These are phyloP conservation scores for Crenuchus spilurus DNA, from an alignment of 2,797 vertebrate genomes.

Conservation along the genomic window DNA sequence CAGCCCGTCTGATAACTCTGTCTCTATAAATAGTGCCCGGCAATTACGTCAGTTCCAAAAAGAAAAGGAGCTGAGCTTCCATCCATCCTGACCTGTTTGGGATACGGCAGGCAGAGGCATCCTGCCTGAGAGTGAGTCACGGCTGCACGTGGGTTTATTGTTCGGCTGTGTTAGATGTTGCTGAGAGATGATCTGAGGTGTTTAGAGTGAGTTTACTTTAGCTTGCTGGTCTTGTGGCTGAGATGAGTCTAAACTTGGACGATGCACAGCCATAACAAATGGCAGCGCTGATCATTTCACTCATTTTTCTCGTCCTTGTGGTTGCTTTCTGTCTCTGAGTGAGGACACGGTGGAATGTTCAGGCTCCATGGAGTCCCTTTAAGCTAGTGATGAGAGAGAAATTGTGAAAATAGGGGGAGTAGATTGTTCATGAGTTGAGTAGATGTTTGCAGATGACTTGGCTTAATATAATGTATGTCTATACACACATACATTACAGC, in stretches of 20 bases:
- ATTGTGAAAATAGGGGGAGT: background rate
- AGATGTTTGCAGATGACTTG: no score
- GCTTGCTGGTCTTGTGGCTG: background rate
- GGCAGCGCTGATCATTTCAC: background rate
- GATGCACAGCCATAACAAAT: constrained; percentile 1
- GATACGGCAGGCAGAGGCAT: constrained; percentile 22
- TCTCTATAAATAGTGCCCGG: constrained; percentile 47
- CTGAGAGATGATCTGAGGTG: constrained; percentile 1
- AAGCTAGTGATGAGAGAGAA: constrained; percentile 7
- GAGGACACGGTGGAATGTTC: background rate
- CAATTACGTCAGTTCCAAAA: constrained; percentile 39
- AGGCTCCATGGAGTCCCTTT: constrained; percentile 7
- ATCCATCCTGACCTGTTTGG: constrained; percentile 43
- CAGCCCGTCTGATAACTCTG: constrained; percentile 27
- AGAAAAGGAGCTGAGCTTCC: constrained; percentile 22
- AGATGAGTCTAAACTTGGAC: background rate
- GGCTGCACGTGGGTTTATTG: constrained; percentile 37
- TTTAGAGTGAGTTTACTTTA: constrained; percentile 5
- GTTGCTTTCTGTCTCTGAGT: constrained; percentile 1
- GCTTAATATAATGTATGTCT: no score
- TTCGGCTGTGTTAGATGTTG: constrained; percentile 2
- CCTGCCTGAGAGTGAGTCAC: constrained; percentile 38
- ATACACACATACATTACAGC: no score
- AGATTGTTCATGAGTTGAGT: constrained; percentile 2
- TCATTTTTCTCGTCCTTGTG: background rate